Evolutionary conservation across 2,888 invertebrate genomes (phyloP), one percentile per base, ranked within the genome.

Genomic region (Eudemis profundana): DNA sequence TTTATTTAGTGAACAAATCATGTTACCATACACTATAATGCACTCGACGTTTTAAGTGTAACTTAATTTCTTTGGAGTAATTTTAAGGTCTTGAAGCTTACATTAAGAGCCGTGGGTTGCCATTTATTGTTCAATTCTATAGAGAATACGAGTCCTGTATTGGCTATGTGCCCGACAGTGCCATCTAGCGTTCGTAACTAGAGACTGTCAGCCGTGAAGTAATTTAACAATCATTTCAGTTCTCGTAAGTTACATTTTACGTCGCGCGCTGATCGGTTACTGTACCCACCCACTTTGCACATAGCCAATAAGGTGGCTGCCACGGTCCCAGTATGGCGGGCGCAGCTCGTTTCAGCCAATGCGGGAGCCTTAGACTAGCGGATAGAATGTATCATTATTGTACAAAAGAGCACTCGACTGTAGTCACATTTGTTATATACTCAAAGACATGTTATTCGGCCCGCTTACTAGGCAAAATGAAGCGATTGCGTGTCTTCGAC

Each of bases 11-110:
- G 89, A 89, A 89, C 87, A 86, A 89, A 87, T 78, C 76, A 86
- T 89, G 90, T 91, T 90, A 91, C 90, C 90, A 90, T 88, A 88
- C 89, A 89, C 87, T 89, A 85, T 84, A 82, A 85, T 84, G 81
- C 87, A 86, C 83, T 84, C 82, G 79, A 83, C 80, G 78, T 79
- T 83, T 84, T 86, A 83, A 77, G 72, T 79, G 77, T 88, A 88
- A 87, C 86, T 86, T 86, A 74, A 78, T 84, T 83, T 83, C 77
- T 81, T 84, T 74, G 67, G 71, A 70, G 70, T 77, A 78, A 78
- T 79, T 74, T 78, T 83, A 84, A 77, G 79, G 72, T 71, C 70
- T 72, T 61, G 44, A 57, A 36, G 57, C 50, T 64, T n/a, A 10
- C 4, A 7, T 50, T 47, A 38, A 23, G 10, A 29, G 50, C 50